phyloP scores from a whole-genome alignment of 2,113 vertebrate species.

The Silurus meridionalis region DNA sequence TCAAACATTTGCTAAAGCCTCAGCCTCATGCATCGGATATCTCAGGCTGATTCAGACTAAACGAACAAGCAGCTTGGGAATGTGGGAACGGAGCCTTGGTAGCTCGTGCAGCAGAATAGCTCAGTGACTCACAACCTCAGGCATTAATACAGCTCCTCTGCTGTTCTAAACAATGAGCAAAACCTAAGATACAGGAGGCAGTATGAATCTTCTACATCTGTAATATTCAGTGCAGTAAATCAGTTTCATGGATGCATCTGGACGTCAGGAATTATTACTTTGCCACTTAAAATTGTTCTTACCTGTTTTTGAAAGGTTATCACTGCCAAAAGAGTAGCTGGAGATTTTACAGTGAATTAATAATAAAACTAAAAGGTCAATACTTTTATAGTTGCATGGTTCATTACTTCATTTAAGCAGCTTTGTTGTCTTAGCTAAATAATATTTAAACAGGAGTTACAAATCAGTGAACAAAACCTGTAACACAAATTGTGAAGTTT shows the following conservation, averaged over 20 bases:
- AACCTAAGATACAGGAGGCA: neutral
- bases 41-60: slow-evolving; percentile 27
- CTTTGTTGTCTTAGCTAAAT: neutral
- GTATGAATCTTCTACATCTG: neutral
- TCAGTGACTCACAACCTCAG: slow-evolving; percentile 34
- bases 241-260: neutral
- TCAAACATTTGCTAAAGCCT: slow-evolving; percentile 19
- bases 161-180: neutral
- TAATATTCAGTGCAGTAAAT: neutral
- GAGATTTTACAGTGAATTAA: neutral
- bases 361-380: neutral
- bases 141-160: slow-evolving; percentile 19
- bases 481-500: neutral
- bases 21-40: neutral
- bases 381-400: neutral
- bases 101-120: slow-evolving; percentile 24
- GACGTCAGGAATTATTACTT: neutral
- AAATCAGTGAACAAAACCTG: neutral
- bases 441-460: neutral
- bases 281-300: neutral
- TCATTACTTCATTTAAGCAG: neutral
- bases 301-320: neutral
- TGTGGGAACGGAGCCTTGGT: slow-evolving; percentile 23
- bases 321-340: neutral
- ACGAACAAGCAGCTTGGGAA: slow-evolving; percentile 1